Evolutionary conservation across 2,797 vertebrate species (phyloP).

Genomic region (Lemur catta): DNA sequence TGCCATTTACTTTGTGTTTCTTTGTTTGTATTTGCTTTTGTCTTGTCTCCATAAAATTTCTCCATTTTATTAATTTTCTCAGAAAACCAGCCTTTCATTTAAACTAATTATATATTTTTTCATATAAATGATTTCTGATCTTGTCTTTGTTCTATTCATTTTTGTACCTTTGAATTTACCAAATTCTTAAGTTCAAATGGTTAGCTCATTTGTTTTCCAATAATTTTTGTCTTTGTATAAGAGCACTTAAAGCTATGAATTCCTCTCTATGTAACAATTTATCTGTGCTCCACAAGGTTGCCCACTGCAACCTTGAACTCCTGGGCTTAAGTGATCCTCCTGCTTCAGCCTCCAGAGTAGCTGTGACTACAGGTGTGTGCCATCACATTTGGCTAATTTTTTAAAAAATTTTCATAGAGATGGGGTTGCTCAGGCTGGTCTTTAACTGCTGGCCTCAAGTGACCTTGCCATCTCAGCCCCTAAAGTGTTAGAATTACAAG

Average conservation of each 20-base stretch:
- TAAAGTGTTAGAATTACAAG: no score
- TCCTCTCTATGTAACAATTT: not conserved
- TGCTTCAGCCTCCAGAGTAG: no score
- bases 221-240: not conserved
- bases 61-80: not conserved
- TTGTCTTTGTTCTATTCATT: not conserved
- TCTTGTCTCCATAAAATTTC: not conserved
- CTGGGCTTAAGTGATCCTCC: no score
- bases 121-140: not conserved
- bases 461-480: no score
- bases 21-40: not conserved
- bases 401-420: no score
- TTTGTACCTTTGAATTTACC: not conserved
- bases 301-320: no score
- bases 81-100: not conserved
- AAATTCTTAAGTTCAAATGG: not conserved
- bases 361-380: no score
- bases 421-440: no score
- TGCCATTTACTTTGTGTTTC: not conserved
- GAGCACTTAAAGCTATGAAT: not conserved
- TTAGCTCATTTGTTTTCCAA: not conserved
- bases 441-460: no score
- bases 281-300: not conserved
- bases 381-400: no score
- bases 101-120: not conserved